Evolutionary conservation across 2,113 vertebrate species (phyloP).

Genomic region (Aplodontia rufa): DNA sequence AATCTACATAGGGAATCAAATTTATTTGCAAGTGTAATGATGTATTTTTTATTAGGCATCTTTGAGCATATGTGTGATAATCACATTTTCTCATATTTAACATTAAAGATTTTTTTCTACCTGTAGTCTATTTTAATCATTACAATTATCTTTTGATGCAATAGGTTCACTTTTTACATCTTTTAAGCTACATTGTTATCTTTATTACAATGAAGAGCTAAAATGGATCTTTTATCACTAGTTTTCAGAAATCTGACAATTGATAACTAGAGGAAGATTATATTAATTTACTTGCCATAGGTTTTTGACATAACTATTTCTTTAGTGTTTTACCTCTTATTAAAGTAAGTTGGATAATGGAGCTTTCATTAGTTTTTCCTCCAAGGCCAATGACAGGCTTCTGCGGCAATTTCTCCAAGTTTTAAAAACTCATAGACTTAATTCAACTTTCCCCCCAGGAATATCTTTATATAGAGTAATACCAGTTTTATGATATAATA

Average conservation of each 20-base stretch:
- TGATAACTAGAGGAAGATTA: slow-evolving; percentile 74
- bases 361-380: slow-evolving; percentile 54
- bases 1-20: neutral
- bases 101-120: slow-evolving; percentile 42
- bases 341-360: slow-evolving; percentile 69
- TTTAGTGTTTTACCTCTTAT: slow-evolving; percentile 71
- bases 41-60: slow-evolving; percentile 35
- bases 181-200: slow-evolving; percentile 70
- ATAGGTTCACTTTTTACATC: slow-evolving; percentile 10
- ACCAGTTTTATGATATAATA: neutral
- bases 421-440: slow-evolving; percentile 54
- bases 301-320: slow-evolving; percentile 76
- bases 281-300: slow-evolving; percentile 75
- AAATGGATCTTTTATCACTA: slow-evolving; percentile 71
- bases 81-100: slow-evolving; percentile 36
- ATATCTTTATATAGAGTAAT: neutral
- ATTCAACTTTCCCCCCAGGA: neutral
- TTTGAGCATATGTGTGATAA: slow-evolving; percentile 14
- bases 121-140: slow-evolving; percentile 66
- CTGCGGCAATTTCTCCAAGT: slow-evolving; percentile 33
- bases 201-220: slow-evolving; percentile 73
- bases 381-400: slow-evolving; percentile 28
- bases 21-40: neutral
- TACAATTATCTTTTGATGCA: slow-evolving; percentile 69
- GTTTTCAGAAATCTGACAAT: slow-evolving; percentile 69